Evolutionary conservation across 35 echinoderm and acorn worm species (phyloP).

Genomic region (Antedon bifida): DNA sequence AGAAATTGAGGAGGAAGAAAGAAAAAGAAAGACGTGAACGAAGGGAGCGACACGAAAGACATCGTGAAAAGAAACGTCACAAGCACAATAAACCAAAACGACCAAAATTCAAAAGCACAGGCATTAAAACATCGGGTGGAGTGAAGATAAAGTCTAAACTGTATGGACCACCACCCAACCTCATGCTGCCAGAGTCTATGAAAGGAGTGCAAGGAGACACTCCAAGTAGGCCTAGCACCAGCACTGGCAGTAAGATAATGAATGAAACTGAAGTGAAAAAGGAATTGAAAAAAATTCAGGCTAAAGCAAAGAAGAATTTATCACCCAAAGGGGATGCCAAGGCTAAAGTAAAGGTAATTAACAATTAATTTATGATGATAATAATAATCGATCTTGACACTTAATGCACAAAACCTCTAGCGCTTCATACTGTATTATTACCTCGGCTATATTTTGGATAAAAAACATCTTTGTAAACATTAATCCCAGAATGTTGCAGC

Average conservation of each 20-base stretch:
- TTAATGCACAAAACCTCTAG: too few relatives aligned
- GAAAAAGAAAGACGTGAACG: not conserved
- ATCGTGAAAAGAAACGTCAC: not conserved
- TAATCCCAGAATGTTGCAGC: too few relatives aligned
- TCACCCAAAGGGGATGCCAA: not conserved
- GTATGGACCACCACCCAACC: not conserved
- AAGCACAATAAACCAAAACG: not conserved
- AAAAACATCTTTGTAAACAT: too few relatives aligned
- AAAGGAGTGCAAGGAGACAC: not conserved
- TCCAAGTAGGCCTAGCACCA: not conserved
- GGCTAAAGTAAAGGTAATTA: not conserved
- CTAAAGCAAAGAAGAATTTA: not conserved
- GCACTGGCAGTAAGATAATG: not conserved
- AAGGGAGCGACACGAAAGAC: not conserved
- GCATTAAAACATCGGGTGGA: not conserved
- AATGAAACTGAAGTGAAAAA: slow-evolving; percentile 2
- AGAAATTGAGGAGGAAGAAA: not conserved
- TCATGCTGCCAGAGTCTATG: not conserved
- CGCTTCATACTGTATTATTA: too few relatives aligned
- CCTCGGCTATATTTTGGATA: too few relatives aligned
- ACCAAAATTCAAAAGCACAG: not conserved
- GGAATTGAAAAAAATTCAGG: slow-evolving; percentile 7
- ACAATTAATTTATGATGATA: slow-evolving; percentile 4
- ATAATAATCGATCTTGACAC: not conserved
- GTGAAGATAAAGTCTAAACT: not conserved